Percentiles rank a stretch among this genome's conserved stretches.
Evolutionary conservation across 2,113 vertebrate genomes (phyloP).

Genomic region (Oriolus oriolus): DNA sequence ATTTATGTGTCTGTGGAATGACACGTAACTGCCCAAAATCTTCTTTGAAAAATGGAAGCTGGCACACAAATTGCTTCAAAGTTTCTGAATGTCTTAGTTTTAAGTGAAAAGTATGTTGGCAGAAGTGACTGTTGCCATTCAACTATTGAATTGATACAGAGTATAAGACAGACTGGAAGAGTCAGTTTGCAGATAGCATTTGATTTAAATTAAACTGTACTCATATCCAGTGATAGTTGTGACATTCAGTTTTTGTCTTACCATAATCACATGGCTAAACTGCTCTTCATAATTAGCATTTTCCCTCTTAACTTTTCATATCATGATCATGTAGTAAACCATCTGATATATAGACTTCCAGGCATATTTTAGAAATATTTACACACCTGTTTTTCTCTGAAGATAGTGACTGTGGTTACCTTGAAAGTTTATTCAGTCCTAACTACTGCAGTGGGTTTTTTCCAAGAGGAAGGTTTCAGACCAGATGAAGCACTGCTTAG

Average conservation of each 20-base stretch:
- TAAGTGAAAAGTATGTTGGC: background rate
- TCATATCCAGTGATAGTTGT: background rate
- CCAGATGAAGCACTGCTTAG: background rate
- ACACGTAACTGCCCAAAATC: background rate
- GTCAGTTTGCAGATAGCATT: background rate
- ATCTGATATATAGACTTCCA: background rate
- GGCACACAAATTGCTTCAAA: background rate
- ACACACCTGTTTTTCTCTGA: background rate
- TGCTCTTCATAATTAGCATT: background rate
- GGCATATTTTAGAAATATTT: background rate
- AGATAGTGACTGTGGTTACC: background rate
- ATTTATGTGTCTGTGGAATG: background rate
- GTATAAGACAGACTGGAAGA: background rate
- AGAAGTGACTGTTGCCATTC: background rate
- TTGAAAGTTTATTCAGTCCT: background rate
- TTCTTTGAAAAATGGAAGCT: background rate
- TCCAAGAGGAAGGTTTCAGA: background rate
- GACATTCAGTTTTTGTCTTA: background rate
- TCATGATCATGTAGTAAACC: background rate
- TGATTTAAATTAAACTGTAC: background rate
- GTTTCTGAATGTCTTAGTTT: background rate
- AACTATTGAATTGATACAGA: background rate
- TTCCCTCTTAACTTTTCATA: background rate
- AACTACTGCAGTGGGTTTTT: background rate
- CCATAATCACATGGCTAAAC: background rate